Evolutionary conservation across 2,113 vertebrate genomes (phyloP).

Genomic region (Chitala chitala): DNA sequence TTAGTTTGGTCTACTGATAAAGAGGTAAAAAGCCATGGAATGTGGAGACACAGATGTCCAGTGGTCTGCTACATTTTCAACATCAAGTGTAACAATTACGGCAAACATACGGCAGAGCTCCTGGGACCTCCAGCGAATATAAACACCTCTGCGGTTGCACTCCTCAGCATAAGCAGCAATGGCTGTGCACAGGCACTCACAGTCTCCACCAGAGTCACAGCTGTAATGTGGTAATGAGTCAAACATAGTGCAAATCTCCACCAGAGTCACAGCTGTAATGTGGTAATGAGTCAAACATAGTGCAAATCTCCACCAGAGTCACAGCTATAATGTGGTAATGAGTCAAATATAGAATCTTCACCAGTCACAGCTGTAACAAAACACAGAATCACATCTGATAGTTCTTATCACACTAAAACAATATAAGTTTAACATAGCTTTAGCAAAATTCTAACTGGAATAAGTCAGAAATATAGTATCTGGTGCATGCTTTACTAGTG

Average conservation of each 20-base stretch:
- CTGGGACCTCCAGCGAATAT: constrained; percentile 80
- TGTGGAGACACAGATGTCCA: background rate
- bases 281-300: background rate
- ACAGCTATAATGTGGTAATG: background rate
- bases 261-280: constrained; percentile 64
- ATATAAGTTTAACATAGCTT: too few relatives aligned
- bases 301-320: background rate
- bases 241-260: constrained; percentile 75
- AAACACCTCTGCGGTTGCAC: constrained; percentile 65
- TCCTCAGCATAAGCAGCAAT: constrained; percentile 77
- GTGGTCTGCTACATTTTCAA: background rate
- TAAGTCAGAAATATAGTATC: background rate
- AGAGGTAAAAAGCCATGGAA: too few relatives aligned
- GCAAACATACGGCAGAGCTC: constrained; percentile 78
- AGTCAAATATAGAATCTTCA: background rate
- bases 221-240: constrained; percentile 38
- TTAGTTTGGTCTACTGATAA: too few relatives aligned
- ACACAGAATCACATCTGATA: background rate
- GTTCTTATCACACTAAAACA: background rate
- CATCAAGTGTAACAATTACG: background rate
- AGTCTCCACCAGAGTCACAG: constrained; percentile 79
- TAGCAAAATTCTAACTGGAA: background rate
- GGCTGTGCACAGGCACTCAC: constrained; percentile 85
- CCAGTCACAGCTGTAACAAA: background rate
- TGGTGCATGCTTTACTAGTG: background rate